A percentile compares a stretch with the other conserved stretches of the same genome.
Conservation (phyloP, 2,888 invertebrate species). For the Halictus ligatus region DNA sequence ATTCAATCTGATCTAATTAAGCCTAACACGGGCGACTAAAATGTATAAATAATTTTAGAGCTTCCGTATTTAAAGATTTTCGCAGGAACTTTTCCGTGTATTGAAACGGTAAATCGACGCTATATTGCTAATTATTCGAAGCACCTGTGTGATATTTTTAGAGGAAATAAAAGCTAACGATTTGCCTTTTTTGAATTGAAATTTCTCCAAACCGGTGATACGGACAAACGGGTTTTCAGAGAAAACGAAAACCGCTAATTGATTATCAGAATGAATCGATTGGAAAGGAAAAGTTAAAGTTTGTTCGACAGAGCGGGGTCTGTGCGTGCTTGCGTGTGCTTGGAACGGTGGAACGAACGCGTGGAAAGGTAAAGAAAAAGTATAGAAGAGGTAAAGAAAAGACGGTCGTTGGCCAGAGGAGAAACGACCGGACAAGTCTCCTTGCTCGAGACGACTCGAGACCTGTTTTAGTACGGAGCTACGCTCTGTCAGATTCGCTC, state of each 20-base stretch:
- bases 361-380: conserved; percentile 27
- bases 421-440: conserved; percentile 65
- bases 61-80: no score
- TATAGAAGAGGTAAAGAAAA: conserved; percentile 33
- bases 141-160: no score
- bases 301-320: neutral
- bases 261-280: neutral
- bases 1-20: no score
- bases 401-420: conserved; percentile 72
- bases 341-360: conserved; percentile 38
- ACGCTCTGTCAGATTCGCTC: conserved; percentile 58
- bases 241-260: neutral
- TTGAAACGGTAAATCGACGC: no score
- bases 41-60: no score
- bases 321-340: neutral
- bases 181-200: neutral
- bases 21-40: no score
- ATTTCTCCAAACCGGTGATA: neutral
- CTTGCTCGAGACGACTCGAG: conserved; percentile 41
- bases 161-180: neutral
- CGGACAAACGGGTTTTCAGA: neutral
- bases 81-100: no score
- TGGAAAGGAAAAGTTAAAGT: neutral
- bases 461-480: conserved; percentile 62
- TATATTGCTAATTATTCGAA: no score